phyloP scores from a whole-genome alignment of 1,140 invertebrate genomes.

The Hypsibius dujardini region DNA sequence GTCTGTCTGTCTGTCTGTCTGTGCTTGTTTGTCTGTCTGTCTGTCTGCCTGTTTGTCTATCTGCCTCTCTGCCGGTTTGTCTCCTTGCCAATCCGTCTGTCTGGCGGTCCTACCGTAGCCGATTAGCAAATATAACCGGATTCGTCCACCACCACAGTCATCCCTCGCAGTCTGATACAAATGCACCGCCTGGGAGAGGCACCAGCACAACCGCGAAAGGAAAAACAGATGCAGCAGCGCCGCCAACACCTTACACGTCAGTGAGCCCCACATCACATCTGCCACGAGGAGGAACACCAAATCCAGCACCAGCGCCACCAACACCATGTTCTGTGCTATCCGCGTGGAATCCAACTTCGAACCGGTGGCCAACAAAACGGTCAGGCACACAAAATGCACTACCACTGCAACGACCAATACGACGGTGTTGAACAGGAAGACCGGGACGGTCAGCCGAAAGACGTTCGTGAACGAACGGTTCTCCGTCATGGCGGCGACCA shows the following conservation, averaged over 20 bases:
- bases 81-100: no score
- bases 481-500: background rate
- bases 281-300: constrained; percentile 14
- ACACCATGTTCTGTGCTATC: background rate
- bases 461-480: background rate
- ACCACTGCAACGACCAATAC: background rate
- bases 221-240: constrained; percentile 82
- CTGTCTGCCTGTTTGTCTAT: no score
- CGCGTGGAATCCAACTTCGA: background rate
- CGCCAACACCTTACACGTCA: constrained; percentile 61
- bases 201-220: constrained; percentile 71
- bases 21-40: no score
- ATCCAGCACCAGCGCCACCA: constrained; percentile 18
- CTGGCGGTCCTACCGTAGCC: constrained; percentile 63
- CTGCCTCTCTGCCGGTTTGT: no score
- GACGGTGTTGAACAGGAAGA: constrained; percentile 4
- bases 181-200: constrained; percentile 73
- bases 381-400: background rate
- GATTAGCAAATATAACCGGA: constrained; percentile 81
- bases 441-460: background rate
- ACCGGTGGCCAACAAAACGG: background rate
- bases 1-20: no score
- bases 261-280: constrained; percentile 10
- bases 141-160: constrained; percentile 78
- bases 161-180: constrained; percentile 80